Evolutionary conservation across 2,797 vertebrate species (phyloP).

Genomic region (Peromyscus eremicus): DNA sequence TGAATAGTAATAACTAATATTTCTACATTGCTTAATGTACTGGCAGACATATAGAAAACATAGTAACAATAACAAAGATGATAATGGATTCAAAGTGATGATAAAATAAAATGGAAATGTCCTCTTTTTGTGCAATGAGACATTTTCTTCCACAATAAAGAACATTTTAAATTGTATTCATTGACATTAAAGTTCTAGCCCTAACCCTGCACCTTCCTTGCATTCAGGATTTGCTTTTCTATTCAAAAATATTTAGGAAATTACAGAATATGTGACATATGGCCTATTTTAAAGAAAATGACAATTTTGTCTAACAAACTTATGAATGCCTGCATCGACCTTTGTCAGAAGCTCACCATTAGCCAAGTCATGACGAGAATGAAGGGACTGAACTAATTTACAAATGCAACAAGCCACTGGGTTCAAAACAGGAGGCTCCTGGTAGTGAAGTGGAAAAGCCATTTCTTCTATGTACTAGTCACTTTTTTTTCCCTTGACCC

Average conservation of each 20-base stretch:
- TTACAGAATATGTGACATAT: not conserved
- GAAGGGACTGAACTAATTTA: not conserved
- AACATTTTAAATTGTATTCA: not conserved
- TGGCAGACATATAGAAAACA: not conserved
- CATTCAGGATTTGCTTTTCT: not conserved
- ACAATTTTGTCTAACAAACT: not conserved
- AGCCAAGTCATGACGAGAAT: not conserved
- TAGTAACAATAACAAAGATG: not conserved
- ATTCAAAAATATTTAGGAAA: constrained; percentile 6
- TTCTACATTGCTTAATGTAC: not conserved
- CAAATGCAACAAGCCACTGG: not conserved
- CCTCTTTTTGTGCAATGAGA: not conserved
- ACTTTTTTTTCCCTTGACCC: too few species aligned
- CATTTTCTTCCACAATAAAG: not conserved
- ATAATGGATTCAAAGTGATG: not conserved
- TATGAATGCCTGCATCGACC: not conserved
- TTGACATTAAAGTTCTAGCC: not conserved
- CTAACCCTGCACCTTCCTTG: not conserved
- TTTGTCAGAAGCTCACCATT: not conserved
- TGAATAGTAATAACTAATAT: constrained; percentile 1
- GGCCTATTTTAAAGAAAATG: not conserved
- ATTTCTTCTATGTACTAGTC: not conserved
- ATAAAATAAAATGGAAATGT: not conserved
- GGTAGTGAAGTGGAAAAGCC: not conserved
- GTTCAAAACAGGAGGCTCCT: not conserved